Conservation (phyloP, 2,888 invertebrate species). For the Diplazon laetatorius region DNA sequence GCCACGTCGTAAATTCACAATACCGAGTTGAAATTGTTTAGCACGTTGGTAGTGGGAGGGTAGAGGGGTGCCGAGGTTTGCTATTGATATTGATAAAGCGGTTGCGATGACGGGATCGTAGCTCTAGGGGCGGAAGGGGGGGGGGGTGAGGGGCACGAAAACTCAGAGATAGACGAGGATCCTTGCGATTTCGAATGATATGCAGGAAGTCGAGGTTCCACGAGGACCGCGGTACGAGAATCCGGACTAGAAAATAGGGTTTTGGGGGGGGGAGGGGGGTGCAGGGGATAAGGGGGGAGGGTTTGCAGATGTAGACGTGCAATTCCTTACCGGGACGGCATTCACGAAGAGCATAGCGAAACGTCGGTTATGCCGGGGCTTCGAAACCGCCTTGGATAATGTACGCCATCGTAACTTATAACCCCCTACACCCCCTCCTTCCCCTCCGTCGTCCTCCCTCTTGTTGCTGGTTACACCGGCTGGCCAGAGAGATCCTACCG, state of each 20-base stretch:
- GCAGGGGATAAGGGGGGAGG: not conserved
- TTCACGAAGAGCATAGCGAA: constrained; percentile 39
- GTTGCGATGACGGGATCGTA: constrained; percentile 7
- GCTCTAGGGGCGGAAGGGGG: not conserved
- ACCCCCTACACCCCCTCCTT: constrained; percentile 53
- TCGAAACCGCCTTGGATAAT: constrained; percentile 73
- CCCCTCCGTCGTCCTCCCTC: constrained; percentile 56
- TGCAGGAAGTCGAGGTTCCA: constrained; percentile 32
- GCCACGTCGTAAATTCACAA: constrained; percentile 33
- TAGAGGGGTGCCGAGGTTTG: not conserved
- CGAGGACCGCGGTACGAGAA: not conserved
- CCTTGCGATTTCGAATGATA: constrained; percentile 41
- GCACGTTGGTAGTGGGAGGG: not conserved
- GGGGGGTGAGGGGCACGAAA: not conserved
- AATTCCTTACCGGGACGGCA: constrained; percentile 47
- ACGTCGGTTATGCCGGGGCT: constrained; percentile 53
- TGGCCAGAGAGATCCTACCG: constrained; percentile 30
- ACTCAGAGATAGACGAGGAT: constrained; percentile 8
- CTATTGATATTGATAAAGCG: constrained; percentile 35
- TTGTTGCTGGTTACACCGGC: constrained; percentile 49
- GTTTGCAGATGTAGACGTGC: constrained; percentile 28
- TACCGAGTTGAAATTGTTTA: constrained; percentile 19
- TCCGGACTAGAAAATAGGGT: no score
- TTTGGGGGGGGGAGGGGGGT: not conserved
- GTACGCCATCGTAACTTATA: constrained; percentile 74